These are phyloP conservation scores for Blera fallax DNA, from an alignment of 2,888 invertebrate species.

Conservation along the genomic window DNA sequence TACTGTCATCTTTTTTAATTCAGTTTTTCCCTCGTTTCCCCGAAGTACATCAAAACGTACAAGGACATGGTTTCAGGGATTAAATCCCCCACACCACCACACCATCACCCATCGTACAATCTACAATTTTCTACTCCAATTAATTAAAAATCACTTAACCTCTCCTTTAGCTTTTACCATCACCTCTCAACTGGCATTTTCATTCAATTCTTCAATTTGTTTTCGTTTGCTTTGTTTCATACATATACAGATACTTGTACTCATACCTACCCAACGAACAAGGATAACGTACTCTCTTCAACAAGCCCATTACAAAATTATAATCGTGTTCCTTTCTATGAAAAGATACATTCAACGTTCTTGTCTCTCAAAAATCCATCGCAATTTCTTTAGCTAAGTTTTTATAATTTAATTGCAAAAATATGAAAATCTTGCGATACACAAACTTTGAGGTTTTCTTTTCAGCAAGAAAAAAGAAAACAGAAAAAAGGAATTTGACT, in stretches of 20 bases:
- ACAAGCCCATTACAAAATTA: conserved; percentile 47
- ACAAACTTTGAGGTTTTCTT: conserved; percentile 37
- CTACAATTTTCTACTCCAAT: conserved; percentile 53
- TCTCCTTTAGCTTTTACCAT: conserved; percentile 3
- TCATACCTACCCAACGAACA: background rate
- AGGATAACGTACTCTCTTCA: background rate
- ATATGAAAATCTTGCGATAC: conserved; percentile 23
- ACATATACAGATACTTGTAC: too few relatives aligned
- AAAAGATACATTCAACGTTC: conserved; percentile 25
- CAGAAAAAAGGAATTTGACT: background rate
- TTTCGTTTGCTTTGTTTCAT: background rate
- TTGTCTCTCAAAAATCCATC: conserved; percentile 35
- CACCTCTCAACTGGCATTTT: background rate
- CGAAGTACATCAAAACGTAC: background rate
- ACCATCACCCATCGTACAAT: background rate
- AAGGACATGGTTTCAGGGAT: background rate
- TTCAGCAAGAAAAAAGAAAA: background rate
- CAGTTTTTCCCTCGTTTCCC: background rate
- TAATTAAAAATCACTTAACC: conserved; percentile 68
- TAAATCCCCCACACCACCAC: conserved; percentile 2
- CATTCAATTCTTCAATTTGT: conserved; percentile 18
- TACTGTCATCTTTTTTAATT: background rate
- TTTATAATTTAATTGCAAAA: conserved; percentile 54
- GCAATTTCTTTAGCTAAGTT: conserved; percentile 37
- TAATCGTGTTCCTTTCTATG: conserved; percentile 3